A percentile compares a stretch with the other conserved stretches of the same genome.
These are phyloP conservation scores for Pilophorus perplexus DNA, from an alignment of 2,888 invertebrate genomes.

Conservation along the genomic window DNA sequence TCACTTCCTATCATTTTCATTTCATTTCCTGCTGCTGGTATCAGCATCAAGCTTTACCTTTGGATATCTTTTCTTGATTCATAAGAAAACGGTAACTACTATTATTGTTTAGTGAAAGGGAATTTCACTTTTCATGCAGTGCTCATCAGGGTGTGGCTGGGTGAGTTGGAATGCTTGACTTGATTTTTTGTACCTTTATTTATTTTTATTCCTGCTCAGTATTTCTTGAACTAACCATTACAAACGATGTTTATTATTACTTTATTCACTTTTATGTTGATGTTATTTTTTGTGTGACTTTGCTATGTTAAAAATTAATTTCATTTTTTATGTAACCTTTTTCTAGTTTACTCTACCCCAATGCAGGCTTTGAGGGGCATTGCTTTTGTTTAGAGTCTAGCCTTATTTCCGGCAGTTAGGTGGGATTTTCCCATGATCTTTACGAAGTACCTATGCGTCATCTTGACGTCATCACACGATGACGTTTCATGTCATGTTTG, in stretches of 20 bases:
- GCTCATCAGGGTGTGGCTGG: slow-evolving; percentile 40
- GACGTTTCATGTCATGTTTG: too few species aligned
- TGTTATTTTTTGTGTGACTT: slow-evolving; percentile 27
- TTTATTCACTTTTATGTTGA: slow-evolving; percentile 12
- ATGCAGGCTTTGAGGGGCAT: slow-evolving; percentile 40
- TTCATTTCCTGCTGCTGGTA: too few species aligned
- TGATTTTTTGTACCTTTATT: slow-evolving; percentile 27
- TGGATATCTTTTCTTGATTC: too few species aligned
- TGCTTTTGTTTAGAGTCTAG: slow-evolving; percentile 17
- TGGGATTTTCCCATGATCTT: too few species aligned
- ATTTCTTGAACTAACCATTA: slow-evolving; percentile 35
- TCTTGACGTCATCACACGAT: too few species aligned
- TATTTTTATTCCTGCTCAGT: slow-evolving; percentile 29
- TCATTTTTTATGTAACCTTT: slow-evolving; percentile 18
- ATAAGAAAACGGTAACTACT: slow-evolving; percentile 32
- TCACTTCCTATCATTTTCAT: too few species aligned
- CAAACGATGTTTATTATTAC: slow-evolving; percentile 16
- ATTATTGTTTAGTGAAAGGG: slow-evolving; percentile 41
- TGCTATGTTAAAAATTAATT: slow-evolving; percentile 19
- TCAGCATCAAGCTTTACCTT: too few species aligned
- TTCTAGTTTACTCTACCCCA: slow-evolving; percentile 31
- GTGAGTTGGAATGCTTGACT: slow-evolving; percentile 40
- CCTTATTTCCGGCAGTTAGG: not conserved
- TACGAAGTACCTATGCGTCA: too few species aligned
- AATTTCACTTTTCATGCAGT: slow-evolving; percentile 41